phyloP scores from a whole-genome alignment of 2,888 invertebrate genomes.

The Microchrysa polita region DNA sequence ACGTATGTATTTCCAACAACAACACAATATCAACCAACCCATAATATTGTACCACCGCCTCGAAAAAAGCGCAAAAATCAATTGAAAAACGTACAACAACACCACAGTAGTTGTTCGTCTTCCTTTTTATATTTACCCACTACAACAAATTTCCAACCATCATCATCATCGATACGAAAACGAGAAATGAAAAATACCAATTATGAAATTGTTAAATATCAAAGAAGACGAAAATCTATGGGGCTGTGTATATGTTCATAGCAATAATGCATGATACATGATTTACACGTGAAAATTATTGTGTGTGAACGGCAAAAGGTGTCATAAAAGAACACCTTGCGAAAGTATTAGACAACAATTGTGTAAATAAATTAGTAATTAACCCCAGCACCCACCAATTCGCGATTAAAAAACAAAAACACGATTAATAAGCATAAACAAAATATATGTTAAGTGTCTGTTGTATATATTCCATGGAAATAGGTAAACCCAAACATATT shows the following conservation, averaged over 20 bases:
- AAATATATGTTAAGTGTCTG: background rate
- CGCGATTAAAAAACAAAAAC: constrained; percentile 29
- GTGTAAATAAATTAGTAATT: constrained; percentile 59
- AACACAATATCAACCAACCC: background rate
- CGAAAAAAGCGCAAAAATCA: constrained; percentile 60
- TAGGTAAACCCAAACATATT: constrained; percentile 11
- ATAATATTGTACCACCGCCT: constrained; percentile 57
- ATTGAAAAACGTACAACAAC: constrained; percentile 38
- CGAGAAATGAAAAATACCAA: constrained; percentile 50
- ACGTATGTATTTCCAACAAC: constrained; percentile 62
- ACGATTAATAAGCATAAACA: constrained; percentile 6
- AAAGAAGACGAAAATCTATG: constrained; percentile 60
- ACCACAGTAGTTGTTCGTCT: constrained; percentile 48
- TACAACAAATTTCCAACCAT: constrained; percentile 41
- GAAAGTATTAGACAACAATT: too few relatives aligned
- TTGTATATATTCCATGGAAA: constrained; percentile 3
- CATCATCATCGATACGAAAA: constrained; percentile 47
- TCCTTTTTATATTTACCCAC: constrained; percentile 49
- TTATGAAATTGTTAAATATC: constrained; percentile 49
- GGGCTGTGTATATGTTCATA: constrained; percentile 65
- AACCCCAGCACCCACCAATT: constrained; percentile 20
- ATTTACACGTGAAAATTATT: too few relatives aligned
- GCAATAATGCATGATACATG: constrained; percentile 51
- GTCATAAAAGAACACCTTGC: too few relatives aligned
- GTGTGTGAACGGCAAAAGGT: too few relatives aligned